These are phyloP conservation scores for Enhydra lutris DNA, from an alignment of 2,113 vertebrate species.

Conservation along the genomic window DNA sequence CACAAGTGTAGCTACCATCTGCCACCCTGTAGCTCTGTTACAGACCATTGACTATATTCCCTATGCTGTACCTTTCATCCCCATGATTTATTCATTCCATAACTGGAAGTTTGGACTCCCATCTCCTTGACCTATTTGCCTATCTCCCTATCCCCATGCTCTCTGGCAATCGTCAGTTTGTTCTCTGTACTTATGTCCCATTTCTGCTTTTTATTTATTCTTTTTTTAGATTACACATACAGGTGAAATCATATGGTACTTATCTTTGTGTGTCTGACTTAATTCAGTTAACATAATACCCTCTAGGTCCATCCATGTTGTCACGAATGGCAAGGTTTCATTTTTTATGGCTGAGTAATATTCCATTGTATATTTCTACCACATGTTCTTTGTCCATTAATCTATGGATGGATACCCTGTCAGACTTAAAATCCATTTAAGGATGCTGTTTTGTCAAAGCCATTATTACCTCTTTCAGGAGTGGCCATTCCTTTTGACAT, in stretches of 20 bases:
- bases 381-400: neutral
- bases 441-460: constrained; percentile 52
- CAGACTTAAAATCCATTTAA: constrained; percentile 9
- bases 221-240: neutral
- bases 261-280: neutral
- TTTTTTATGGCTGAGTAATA: neutral
- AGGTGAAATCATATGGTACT: neutral
- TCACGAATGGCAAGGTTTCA: neutral
- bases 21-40: neutral
- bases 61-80: neutral
- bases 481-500: constrained; percentile 44
- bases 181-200: neutral
- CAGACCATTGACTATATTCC: neutral
- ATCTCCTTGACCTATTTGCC: neutral
- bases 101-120: neutral
- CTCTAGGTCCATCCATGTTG: neutral
- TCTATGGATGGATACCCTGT: neutral
- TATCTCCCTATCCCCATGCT: neutral
- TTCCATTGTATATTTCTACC: neutral
- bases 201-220: neutral
- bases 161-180: neutral
- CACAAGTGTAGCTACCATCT: neutral
- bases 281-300: neutral
- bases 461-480: constrained; percentile 56
- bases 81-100: neutral